These are phyloP conservation scores for Lottia scabra DNA, from an alignment of 2,888 invertebrate genomes.

Conservation along the genomic window DNA sequence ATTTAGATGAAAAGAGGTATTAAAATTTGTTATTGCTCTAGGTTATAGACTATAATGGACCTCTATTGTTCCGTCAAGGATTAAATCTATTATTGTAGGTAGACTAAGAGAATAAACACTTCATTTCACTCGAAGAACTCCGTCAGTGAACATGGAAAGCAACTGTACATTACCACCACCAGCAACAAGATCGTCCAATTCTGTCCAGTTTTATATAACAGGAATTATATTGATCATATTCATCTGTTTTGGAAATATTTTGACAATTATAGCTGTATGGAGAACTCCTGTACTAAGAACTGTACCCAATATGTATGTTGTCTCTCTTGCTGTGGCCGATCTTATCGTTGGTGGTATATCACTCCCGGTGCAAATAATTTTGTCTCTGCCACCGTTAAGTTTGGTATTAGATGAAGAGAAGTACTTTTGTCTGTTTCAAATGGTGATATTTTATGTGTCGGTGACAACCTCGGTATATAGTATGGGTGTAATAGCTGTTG, in stretches of 20 bases:
- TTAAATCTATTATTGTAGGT: too few relatives aligned
- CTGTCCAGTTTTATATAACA: too few relatives aligned
- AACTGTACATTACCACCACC: too few relatives aligned
- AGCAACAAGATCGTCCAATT: too few relatives aligned
- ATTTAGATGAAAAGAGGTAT: too few relatives aligned
- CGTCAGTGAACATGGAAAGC: too few relatives aligned
- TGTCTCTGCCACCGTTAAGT: not conserved
- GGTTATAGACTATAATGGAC: too few relatives aligned
- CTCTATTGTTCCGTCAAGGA: too few relatives aligned
- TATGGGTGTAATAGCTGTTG: constrained; percentile 20
- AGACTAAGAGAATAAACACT: too few relatives aligned
- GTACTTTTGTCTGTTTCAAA: constrained; percentile 18
- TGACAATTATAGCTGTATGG: constrained; percentile 25
- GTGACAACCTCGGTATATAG: constrained; percentile 20
- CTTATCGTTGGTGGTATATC: constrained; percentile 22
- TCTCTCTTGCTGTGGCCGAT: constrained; percentile 29
- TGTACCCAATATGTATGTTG: constrained; percentile 34
- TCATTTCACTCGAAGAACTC: too few relatives aligned
- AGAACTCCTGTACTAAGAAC: constrained; percentile 24
- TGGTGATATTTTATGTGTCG: constrained; percentile 17
- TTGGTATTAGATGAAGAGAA: constrained; percentile 8
- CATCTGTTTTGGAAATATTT: constrained; percentile 25
- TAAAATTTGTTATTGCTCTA: too few relatives aligned
- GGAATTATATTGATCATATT: constrained; percentile 9
- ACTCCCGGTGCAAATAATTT: constrained; percentile 16